Conservation (phyloP, 2,888 invertebrate species). For the Marasmarcha lunaedactyla region DNA sequence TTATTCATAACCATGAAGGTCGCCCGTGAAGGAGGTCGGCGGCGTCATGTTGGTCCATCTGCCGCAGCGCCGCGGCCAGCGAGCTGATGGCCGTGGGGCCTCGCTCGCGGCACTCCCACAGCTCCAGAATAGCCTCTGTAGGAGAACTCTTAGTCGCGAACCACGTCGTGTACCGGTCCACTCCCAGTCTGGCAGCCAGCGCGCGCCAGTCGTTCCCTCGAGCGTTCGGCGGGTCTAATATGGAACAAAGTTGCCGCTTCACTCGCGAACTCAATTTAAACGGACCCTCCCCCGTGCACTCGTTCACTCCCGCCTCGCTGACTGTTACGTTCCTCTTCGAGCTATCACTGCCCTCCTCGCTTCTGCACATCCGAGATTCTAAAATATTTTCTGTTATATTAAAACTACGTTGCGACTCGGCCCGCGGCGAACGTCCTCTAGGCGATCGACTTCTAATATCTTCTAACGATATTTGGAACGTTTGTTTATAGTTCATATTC, state of each 20-base stretch:
- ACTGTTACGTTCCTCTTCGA: conserved; percentile 67
- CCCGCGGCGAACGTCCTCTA: conserved; percentile 55
- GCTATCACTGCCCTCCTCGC: conserved; percentile 57
- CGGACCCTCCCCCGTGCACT: conserved; percentile 71
- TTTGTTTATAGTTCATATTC: conserved; percentile 62
- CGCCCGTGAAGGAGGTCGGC: conserved; percentile 54
- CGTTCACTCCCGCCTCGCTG: conserved; percentile 72
- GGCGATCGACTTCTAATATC: conserved; percentile 57
- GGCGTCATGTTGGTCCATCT: conserved; percentile 58
- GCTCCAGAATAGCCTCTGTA: conserved; percentile 93
- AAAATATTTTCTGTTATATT: conserved; percentile 61
- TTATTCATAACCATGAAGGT: conserved; percentile 62
- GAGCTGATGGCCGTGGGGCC: conserved; percentile 86
- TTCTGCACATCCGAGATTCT: conserved; percentile 56
- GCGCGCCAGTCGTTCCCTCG: conserved; percentile 97
- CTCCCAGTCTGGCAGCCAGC: conserved; percentile 91
- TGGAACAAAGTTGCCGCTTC: conserved; percentile 67
- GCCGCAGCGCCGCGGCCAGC: conserved; percentile 62
- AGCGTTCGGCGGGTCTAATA: conserved; percentile 92
- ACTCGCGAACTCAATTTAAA: conserved; percentile 71
- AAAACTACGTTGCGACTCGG: conserved; percentile 56
- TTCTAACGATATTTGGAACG: conserved; percentile 58
- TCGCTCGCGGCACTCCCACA: conserved; percentile 94
- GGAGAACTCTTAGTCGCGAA: conserved; percentile 97
- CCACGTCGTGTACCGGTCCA: conserved; percentile 96